phyloP scores from a whole-genome alignment of 2,888 invertebrate species.

The Tenthredo notha region DNA sequence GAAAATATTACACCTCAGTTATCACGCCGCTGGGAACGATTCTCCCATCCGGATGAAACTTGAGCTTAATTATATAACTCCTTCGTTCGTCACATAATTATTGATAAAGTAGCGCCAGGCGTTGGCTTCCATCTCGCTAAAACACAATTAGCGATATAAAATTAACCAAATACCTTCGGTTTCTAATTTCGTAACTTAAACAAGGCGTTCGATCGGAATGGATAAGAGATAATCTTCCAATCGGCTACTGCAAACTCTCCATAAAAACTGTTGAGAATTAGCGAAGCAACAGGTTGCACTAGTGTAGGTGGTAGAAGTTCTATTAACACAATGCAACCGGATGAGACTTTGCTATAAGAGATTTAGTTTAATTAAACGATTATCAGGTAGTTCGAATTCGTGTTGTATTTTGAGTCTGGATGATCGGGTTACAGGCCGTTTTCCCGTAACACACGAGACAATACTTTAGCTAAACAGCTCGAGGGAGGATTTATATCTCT shows the following conservation, averaged over 20 bases:
- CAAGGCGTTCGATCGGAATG: background rate
- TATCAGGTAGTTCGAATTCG: background rate
- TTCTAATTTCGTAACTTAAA: background rate
- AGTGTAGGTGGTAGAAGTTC: background rate
- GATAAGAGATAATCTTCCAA: background rate
- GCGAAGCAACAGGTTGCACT: conserved; percentile 1
- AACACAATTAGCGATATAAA: too few relatives aligned
- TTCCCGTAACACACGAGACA: background rate
- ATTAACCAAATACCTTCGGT: too few relatives aligned
- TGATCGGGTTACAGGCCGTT: background rate
- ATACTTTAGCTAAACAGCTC: conserved; percentile 2
- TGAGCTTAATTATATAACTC: conserved; percentile 1
- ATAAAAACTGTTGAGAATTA: background rate
- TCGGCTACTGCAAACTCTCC: background rate
- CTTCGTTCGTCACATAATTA: background rate
- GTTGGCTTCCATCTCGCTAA: background rate
- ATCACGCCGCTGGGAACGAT: background rate
- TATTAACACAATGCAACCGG: background rate
- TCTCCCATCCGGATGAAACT: background rate
- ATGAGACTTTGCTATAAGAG: background rate
- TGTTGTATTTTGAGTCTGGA: background rate
- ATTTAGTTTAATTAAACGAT: background rate
- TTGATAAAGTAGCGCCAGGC: background rate
- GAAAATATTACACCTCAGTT: background rate
- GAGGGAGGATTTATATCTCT: conserved; percentile 19